Conservation (phyloP, 2,888 invertebrate species). For the Drosophila mimica region DNA sequence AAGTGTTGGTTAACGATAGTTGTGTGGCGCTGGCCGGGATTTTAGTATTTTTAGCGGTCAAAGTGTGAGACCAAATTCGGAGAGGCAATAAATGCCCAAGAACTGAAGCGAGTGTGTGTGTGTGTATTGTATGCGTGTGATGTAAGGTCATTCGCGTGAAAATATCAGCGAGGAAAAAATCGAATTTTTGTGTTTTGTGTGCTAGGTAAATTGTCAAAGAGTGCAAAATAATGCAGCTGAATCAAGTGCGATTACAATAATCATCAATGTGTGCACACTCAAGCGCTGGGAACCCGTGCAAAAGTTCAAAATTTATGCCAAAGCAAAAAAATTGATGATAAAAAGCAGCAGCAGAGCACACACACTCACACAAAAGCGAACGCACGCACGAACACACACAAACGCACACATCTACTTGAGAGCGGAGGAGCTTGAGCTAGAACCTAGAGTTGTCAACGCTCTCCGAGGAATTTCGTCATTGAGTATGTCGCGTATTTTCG, state of each 20-base stretch:
- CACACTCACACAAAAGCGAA: slow-evolving; percentile 33
- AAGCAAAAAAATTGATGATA: slow-evolving; percentile 63
- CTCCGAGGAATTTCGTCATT: slow-evolving; percentile 82
- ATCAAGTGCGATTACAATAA: slow-evolving; percentile 40
- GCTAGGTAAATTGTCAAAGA: slow-evolving; percentile 80
- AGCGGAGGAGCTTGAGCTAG: slow-evolving; percentile 65
- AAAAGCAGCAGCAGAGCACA: slow-evolving; percentile 69
- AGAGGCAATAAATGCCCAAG: slow-evolving; percentile 31
- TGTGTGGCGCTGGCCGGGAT: not conserved
- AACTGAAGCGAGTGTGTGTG: slow-evolving; percentile 39
- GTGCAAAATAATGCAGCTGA: slow-evolving; percentile 58
- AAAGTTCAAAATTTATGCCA: slow-evolving; percentile 47
- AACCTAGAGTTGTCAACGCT: slow-evolving; percentile 78
- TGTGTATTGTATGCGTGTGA: slow-evolving; percentile 78
- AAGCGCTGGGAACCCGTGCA: slow-evolving; percentile 47
- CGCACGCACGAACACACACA: slow-evolving; percentile 34
- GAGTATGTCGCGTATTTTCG: slow-evolving; percentile 64
- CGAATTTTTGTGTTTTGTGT: slow-evolving; percentile 84
- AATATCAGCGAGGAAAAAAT: slow-evolving; percentile 82
- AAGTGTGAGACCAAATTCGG: slow-evolving; percentile 38
- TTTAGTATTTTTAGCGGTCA: slow-evolving; percentile 40
- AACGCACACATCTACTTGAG: slow-evolving; percentile 35
- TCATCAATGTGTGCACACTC: slow-evolving; percentile 42
- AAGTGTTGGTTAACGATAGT: slow-evolving; percentile 39
- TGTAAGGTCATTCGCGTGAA: slow-evolving; percentile 81